Evolutionary conservation across 2,888 invertebrate species (phyloP).

Genomic region (Nomada flava): DNA sequence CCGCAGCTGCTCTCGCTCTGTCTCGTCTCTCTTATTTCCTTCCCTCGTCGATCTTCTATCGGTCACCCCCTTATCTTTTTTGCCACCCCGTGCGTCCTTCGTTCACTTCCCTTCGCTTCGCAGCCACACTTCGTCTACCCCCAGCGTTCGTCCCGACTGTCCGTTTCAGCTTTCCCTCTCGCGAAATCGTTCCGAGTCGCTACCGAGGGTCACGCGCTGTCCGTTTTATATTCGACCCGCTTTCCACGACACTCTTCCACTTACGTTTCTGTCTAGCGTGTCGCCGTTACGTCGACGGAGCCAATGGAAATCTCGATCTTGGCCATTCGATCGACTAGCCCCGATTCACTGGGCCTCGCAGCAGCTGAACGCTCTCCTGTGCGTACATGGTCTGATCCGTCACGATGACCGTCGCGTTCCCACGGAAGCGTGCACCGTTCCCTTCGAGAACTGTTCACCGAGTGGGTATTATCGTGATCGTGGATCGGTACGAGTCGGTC

Average conservation of each 20-base stretch:
- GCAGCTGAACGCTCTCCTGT: neutral
- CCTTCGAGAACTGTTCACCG: conserved; percentile 21
- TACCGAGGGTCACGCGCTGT: neutral
- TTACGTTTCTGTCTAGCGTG: neutral
- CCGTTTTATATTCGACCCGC: neutral
- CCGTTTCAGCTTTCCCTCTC: conserved; percentile 19
- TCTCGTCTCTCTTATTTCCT: neutral
- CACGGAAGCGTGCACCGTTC: neutral
- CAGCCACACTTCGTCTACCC: conserved; percentile 19
- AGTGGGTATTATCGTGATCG: conserved; percentile 15
- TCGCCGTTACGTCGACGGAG: neutral
- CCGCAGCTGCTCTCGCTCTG: neutral
- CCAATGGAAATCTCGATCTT: neutral
- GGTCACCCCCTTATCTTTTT: neutral
- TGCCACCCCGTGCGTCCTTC: neutral
- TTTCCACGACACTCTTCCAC: neutral
- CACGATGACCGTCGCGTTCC: conserved; percentile 3
- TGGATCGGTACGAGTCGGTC: conserved; percentile 40
- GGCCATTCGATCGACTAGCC: conserved; percentile 16
- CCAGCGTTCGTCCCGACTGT: conserved; percentile 4
- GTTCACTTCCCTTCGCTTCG: neutral
- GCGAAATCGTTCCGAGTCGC: conserved; percentile 6
- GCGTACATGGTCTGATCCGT: conserved; percentile 3
- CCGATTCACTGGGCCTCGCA: conserved; percentile 1
- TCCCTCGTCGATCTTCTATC: neutral